These are phyloP conservation scores for Mythimna vitellina DNA, from an alignment of 2,888 invertebrate genomes.

Conservation along the genomic window DNA sequence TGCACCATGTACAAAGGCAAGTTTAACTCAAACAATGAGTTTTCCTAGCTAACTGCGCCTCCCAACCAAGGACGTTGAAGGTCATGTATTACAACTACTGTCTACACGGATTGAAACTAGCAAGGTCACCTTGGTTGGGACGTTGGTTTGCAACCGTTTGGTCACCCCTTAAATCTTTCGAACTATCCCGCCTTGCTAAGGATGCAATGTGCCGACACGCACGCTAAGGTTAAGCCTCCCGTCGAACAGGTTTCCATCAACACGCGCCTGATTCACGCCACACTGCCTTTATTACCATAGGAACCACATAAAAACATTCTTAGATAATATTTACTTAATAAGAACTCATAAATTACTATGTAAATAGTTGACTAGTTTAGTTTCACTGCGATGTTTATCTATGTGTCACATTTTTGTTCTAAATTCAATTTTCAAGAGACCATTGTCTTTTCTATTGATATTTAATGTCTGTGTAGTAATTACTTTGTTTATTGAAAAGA, in stretches of 20 bases:
- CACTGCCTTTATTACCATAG: slow-evolving; percentile 42
- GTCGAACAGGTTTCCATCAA: slow-evolving; percentile 50
- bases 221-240: slow-evolving; percentile 27
- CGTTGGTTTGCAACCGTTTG: too few species aligned
- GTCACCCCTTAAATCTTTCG: too few species aligned
- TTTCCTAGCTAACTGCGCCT: too few species aligned
- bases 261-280: slow-evolving; percentile 38
- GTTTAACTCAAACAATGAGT: too few species aligned
- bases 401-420: not conserved
- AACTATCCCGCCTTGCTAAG: slow-evolving; percentile 6
- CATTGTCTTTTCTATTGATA: slow-evolving; percentile 24
- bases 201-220: slow-evolving; percentile 33
- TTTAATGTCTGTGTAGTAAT: slow-evolving; percentile 11
- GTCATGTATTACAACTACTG: too few species aligned
- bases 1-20: too few species aligned
- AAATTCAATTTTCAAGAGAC: not conserved
- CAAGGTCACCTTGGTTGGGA: too few species aligned
- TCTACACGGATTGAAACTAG: too few species aligned
- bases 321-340: slow-evolving; percentile 21
- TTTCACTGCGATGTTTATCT: slow-evolving; percentile 1
- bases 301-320: slow-evolving; percentile 19
- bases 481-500: slow-evolving; percentile 14
- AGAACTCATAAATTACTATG: slow-evolving; percentile 7
- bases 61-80: too few species aligned
- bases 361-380: not conserved